Conservation (phyloP, 2,888 invertebrate species). For the Cerastoderma edule region DNA sequence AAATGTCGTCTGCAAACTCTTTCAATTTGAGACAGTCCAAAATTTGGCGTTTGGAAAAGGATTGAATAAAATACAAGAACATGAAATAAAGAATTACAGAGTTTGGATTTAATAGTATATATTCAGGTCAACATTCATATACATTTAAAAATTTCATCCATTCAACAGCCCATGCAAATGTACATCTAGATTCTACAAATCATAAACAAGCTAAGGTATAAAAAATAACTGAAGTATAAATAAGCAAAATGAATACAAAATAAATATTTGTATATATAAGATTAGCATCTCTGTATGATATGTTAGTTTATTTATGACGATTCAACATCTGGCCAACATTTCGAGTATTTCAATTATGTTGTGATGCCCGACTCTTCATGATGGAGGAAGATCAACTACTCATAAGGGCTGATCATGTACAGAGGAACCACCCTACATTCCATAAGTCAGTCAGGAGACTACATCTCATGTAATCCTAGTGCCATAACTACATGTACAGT, state of each 20-base stretch:
- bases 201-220: conserved; percentile 19
- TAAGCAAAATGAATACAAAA: conserved; percentile 23
- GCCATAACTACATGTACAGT: no score
- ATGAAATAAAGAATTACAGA: no score
- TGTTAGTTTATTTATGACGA: not conserved
- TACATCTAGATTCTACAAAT: conserved; percentile 12
- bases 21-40: no score
- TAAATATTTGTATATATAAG: conserved; percentile 13
- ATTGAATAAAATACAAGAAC: no score
- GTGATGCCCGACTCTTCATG: not conserved
- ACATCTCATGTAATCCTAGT: no score
- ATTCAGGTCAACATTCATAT: no score
- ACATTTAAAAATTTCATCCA: no score
- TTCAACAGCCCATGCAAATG: conserved; percentile 15
- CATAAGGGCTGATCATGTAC: not conserved
- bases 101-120: no score
- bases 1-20: no score
- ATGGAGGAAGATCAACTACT: not conserved
- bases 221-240: conserved; percentile 6
- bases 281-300: conserved; percentile 13
- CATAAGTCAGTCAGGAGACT: no score
- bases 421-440: no score
- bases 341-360: not conserved
- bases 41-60: no score
- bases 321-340: not conserved